Evolutionary conservation across 2,113 vertebrate species (phyloP).

Genomic region (Pelmatolapia mariae): DNA sequence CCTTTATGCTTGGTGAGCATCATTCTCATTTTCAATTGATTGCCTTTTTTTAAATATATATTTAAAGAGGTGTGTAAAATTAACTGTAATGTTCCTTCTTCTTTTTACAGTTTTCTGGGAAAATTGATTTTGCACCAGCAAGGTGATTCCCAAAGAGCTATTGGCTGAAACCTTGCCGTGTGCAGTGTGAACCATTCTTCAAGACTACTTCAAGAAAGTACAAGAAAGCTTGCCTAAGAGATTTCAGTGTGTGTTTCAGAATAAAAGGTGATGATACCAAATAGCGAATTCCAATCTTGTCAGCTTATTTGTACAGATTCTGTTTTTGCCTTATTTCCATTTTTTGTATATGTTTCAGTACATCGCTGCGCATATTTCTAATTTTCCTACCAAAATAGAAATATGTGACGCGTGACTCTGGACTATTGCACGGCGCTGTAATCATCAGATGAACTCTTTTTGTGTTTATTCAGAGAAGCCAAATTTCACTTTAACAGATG

Average conservation of each 20-base stretch:
- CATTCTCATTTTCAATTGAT: background rate
- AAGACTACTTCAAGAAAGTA: background rate
- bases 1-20: background rate
- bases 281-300: background rate
- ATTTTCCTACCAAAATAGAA: background rate
- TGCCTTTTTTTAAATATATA: background rate
- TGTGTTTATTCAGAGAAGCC: background rate
- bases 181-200: background rate
- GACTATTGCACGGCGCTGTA: background rate
- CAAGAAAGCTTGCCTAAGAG: background rate
- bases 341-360: background rate
- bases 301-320: background rate
- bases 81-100: background rate
- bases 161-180: fast-evolving
- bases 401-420: background rate
- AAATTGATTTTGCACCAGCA: background rate
- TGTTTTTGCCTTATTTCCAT: background rate
- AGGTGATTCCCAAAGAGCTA: background rate
- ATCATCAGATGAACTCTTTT: background rate
- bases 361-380: background rate
- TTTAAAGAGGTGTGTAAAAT: background rate
- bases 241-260: background rate
- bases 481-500: background rate
- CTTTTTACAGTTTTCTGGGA: background rate
- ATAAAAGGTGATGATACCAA: background rate